Conservation (phyloP, 2,113 vertebrate genomes). For the Zapus hudsonius region DNA sequence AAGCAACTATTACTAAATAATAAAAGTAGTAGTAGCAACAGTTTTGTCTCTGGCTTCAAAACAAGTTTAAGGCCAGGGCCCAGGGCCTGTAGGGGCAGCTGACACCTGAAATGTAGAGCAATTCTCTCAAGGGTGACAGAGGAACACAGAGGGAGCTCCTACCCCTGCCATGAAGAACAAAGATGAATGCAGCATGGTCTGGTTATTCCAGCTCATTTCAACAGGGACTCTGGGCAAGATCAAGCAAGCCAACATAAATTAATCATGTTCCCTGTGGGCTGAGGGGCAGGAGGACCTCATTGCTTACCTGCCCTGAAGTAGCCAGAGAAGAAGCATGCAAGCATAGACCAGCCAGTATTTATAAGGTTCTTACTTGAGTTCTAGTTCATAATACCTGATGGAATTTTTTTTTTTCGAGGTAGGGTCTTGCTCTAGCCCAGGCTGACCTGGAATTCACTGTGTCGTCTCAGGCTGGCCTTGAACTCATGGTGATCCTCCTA, state of each 20-base stretch:
- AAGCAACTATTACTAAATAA: neutral
- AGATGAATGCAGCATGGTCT: neutral
- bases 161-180: slow-evolving; percentile 32
- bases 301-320: neutral
- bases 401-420: neutral
- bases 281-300: neutral
- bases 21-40: neutral
- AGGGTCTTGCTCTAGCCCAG: too few relatives aligned
- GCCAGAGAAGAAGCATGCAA: neutral
- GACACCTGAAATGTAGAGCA: neutral
- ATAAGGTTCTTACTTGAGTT: neutral
- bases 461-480: too few relatives aligned
- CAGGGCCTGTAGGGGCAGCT: neutral
- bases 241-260: neutral
- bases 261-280: neutral
- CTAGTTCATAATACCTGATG: neutral
- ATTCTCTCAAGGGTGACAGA: neutral
- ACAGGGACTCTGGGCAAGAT: neutral
- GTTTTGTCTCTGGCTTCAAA: neutral
- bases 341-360: neutral
- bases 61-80: neutral
- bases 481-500: too few relatives aligned
- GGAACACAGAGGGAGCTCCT: neutral
- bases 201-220: neutral
- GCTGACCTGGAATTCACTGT: too few relatives aligned